phyloP scores from a whole-genome alignment of 2,113 vertebrate genomes.

The Prietella phreatophila region DNA sequence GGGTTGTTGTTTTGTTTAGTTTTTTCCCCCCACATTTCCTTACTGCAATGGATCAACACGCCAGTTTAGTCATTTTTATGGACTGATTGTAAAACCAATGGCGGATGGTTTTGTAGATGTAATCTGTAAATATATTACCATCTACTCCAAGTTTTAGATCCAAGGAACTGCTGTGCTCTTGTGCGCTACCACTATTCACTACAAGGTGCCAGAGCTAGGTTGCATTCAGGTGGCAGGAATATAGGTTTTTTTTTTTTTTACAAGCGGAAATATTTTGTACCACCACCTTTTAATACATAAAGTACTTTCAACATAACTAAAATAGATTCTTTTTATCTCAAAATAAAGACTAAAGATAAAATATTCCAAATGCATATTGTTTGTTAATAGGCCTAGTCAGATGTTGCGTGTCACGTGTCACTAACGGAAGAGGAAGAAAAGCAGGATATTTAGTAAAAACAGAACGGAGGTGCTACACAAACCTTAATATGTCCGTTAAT shows the following conservation, averaged over 20 bases:
- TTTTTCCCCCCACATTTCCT: neutral
- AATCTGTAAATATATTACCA: neutral
- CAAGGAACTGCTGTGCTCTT: neutral
- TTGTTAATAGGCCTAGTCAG: conserved; percentile 66
- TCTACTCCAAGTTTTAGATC: neutral
- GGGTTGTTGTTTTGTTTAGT: neutral
- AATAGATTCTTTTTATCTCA: conserved; percentile 69
- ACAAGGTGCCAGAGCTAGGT: conserved; percentile 21
- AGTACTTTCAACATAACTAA: conserved; percentile 67
- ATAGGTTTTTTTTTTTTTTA: conserved; percentile 43
- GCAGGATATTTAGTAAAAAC: conserved; percentile 56
- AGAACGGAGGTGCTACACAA: conserved; percentile 33
- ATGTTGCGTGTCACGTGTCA: conserved; percentile 81
- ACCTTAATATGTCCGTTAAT: neutral
- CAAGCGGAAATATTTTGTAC: conserved; percentile 43
- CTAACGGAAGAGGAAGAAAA: conserved; percentile 55
- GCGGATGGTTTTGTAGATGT: conserved; percentile 45
- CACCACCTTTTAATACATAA: conserved; percentile 46
- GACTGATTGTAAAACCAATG: conserved; percentile 61
- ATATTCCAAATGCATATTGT: conserved; percentile 71
- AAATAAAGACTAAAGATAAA: conserved; percentile 72
- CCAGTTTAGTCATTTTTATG: conserved; percentile 67
- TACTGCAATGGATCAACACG: conserved; percentile 84
- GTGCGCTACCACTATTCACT: conserved; percentile 31
- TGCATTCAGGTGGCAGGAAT: conserved; percentile 56